These are phyloP conservation scores for Drosophila anomelani DNA, from an alignment of 2,888 invertebrate species.

Conservation along the genomic window DNA sequence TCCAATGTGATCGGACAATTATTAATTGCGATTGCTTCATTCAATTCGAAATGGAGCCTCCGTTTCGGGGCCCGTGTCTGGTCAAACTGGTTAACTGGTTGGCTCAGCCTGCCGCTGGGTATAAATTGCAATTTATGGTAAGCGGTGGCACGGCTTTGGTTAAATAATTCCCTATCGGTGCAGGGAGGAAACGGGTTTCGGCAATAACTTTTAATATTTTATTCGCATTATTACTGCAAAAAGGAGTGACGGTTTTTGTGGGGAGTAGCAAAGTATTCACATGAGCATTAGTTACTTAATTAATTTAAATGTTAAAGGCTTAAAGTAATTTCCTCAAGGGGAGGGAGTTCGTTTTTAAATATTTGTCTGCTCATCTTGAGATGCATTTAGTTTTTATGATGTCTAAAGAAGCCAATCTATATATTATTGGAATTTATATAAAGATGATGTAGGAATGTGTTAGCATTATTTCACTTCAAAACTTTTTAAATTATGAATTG, in stretches of 20 bases:
- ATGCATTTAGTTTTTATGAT: background rate
- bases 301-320: constrained; percentile 6
- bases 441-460: background rate
- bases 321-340: background rate
- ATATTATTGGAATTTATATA: background rate
- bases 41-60: constrained; percentile 32
- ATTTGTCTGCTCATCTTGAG: background rate
- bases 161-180: constrained; percentile 39
- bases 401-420: background rate
- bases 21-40: constrained; percentile 55
- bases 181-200: constrained; percentile 63
- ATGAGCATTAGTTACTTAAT: constrained; percentile 24
- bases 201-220: constrained; percentile 66
- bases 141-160: constrained; percentile 57
- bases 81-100: constrained; percentile 48
- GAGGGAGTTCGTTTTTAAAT: background rate
- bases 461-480: no score
- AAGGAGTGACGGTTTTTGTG: constrained; percentile 20
- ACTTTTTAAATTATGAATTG: no score
- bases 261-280: background rate
- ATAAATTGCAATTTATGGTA: constrained; percentile 75
- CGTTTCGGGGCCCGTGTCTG: constrained; percentile 18
- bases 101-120: constrained; percentile 55
- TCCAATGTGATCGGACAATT: constrained; percentile 29
- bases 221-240: constrained; percentile 40